phyloP scores from a whole-genome alignment of 2,113 vertebrate genomes.

The Caranx ignobilis region DNA sequence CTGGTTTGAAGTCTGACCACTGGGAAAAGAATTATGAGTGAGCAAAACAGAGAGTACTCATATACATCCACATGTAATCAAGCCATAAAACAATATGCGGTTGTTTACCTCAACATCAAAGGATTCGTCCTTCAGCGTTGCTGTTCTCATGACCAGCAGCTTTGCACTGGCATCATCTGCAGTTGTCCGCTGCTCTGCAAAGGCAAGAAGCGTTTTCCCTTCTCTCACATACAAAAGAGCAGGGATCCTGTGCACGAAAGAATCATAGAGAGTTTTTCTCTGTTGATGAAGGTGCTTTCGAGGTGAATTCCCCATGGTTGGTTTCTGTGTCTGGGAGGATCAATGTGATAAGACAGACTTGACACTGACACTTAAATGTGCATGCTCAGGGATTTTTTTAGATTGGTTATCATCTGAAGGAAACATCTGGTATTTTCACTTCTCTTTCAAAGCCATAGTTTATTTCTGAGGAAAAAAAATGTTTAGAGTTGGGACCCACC shows the following conservation, averaged over 20 bases:
- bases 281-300: too few species aligned
- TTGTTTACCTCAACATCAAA: neutral
- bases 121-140: neutral
- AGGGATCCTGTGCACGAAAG: neutral
- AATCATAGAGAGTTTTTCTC: too few species aligned
- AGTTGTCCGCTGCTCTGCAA: neutral
- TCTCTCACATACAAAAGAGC: neutral
- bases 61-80: neutral
- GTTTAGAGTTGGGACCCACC: too few species aligned
- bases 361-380: too few species aligned
- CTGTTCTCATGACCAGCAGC: neutral
- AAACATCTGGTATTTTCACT: too few species aligned
- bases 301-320: too few species aligned
- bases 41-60: neutral
- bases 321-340: too few species aligned
- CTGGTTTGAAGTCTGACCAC: neutral
- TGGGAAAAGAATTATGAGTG: neutral
- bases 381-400: too few species aligned
- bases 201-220: neutral
- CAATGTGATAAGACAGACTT: too few species aligned
- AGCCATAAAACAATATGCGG: neutral
- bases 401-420: too few species aligned
- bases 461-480: too few species aligned
- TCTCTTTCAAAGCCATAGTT: too few species aligned
- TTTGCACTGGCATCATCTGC: accelerated